Evolutionary conservation across 2,113 vertebrate genomes (phyloP), one percentile per base, ranked within the genome.

Genomic region (Camelus bactrianus): DNA sequence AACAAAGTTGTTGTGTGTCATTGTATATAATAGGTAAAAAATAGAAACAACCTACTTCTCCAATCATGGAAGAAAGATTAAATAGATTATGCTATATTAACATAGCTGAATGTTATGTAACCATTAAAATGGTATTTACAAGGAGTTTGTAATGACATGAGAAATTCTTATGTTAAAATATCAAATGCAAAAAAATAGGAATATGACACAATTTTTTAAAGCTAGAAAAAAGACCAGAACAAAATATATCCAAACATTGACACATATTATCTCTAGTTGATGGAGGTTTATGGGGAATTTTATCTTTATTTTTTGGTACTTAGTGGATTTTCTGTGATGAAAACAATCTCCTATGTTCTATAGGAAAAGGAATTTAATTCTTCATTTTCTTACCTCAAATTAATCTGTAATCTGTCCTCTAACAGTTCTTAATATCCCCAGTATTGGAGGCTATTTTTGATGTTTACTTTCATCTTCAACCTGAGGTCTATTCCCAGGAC

Each of bases 141-240:
- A 81, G 48, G 35, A 67, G 11, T 92, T 89, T 76, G 14, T 86
- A 65, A 20, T 69, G 83, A 72, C 54, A 50, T n/a, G 32, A 19
- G 20, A 58, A 81, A 75, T 93, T 91, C 30, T 93, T 72, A 62
- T 81, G 22, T 60, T 86, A 82, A 91, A 77, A 65, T 94, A 52
- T 67, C 16, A 81, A 81, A 62, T 52, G 35, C 26, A 82, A 70
- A 75, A 75, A 92, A 96, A 69, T n/a, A 92, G 22, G 30, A 72
- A 72, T 88, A 58, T 77, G 52, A 56, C 22, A 26, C 35, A 35
- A 30, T 50, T 88, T 95, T 91, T 93, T 56, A 88, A 88, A 77
- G 48, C n/a, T 77, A 58, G 30, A 38, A 73, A 72, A 84, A 35
- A 81, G 38, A 77, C 48, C 65, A 60, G 72, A 85, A 94, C 62